These are phyloP conservation scores for Hypsopygia costalis DNA, from an alignment of 2,888 invertebrate genomes.

Conservation along the genomic window DNA sequence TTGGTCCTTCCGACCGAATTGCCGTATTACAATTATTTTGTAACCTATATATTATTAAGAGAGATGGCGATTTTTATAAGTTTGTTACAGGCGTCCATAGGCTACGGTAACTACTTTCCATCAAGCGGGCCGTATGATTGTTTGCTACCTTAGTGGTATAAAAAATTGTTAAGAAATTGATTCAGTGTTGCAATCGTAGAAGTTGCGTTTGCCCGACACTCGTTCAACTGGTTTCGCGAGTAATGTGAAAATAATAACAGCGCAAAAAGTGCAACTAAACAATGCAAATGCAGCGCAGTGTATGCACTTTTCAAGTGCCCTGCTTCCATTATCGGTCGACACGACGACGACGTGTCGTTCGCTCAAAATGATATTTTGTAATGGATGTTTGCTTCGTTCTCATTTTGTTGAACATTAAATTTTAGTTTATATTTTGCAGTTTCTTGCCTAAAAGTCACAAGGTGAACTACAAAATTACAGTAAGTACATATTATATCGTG, in stretches of 20 bases:
- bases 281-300: background rate
- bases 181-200: constrained; percentile 3
- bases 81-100: too few relatives aligned
- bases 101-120: too few relatives aligned
- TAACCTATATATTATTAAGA: too few relatives aligned
- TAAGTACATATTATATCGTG: too few relatives aligned
- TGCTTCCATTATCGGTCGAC: constrained; percentile 1
- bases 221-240: constrained; percentile 1
- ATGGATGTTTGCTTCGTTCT: background rate
- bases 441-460: too few relatives aligned
- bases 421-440: too few relatives aligned
- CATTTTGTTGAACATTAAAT: background rate
- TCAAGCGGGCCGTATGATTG: too few relatives aligned
- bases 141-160: too few relatives aligned
- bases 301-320: background rate
- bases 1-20: too few relatives aligned
- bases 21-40: too few relatives aligned
- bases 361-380: constrained; percentile 1
- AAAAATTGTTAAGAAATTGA: constrained; percentile 4
- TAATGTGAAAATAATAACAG: constrained; percentile 7
- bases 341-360: background rate
- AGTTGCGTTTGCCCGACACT: background rate
- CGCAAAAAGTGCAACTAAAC: constrained; percentile 4
- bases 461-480: too few relatives aligned
- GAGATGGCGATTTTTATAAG: too few relatives aligned